phyloP scores from a whole-genome alignment of 2,888 invertebrate genomes.

The Drosophila dives region DNA sequence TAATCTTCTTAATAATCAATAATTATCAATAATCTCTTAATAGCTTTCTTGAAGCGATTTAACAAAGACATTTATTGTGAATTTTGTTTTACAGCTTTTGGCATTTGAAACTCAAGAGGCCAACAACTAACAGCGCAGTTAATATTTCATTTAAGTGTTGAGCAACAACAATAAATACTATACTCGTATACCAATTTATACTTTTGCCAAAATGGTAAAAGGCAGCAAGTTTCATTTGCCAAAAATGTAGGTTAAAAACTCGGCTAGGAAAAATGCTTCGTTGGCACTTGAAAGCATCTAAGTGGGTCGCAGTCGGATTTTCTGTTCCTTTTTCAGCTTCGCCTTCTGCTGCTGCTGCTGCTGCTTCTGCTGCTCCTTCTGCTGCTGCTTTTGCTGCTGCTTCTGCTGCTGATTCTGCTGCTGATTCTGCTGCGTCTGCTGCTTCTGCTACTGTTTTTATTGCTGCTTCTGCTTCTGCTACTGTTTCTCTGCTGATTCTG shows the following conservation, averaged over 20 bases:
- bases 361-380: neutral
- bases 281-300: conserved; percentile 72
- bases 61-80: neutral
- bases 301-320: conserved; percentile 60
- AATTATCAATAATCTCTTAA: neutral
- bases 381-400: neutral
- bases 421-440: neutral
- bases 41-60: neutral
- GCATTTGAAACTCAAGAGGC: conserved; percentile 31
- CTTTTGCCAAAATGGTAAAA: neutral
- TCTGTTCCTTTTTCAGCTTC: neutral
- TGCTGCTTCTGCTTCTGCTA: neutral
- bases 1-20: too few relatives aligned
- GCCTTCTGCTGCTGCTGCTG: neutral
- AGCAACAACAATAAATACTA: conserved; percentile 13
- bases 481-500: neutral
- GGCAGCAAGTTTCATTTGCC: conserved; percentile 54
- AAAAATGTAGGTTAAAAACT: conserved; percentile 76
- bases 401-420: neutral
- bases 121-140: conserved; percentile 41
- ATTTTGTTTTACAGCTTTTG: neutral
- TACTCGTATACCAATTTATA: neutral
- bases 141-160: conserved; percentile 46
- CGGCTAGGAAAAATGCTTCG: conserved; percentile 57
- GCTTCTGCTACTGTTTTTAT: neutral